Evolutionary conservation across 92 coral and sea anemone species (phyloP).

Genomic region (Zoanthus gigantus): DNA sequence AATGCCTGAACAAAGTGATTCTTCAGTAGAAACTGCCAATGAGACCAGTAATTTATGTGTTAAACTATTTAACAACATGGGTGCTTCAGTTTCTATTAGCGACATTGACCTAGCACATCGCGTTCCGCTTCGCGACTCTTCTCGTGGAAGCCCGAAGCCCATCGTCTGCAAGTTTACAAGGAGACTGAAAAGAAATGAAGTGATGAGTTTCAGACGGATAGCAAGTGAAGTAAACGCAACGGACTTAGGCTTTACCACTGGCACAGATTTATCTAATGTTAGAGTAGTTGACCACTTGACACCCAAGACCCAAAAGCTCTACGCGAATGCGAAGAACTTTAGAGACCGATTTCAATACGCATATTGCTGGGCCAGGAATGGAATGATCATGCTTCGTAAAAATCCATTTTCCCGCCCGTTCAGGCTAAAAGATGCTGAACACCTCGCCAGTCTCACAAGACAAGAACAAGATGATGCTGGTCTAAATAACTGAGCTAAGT

Average conservation of each 20-base stretch:
- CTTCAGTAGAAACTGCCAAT: slow-evolving; percentile 37
- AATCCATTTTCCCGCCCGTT: background rate
- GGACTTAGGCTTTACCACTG: background rate
- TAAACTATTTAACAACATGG: slow-evolving; percentile 45
- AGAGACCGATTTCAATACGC: slow-evolving; percentile 17
- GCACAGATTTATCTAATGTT: background rate
- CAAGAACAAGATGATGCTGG: background rate
- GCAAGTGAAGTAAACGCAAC: background rate
- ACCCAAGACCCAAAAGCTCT: slow-evolving; percentile 10
- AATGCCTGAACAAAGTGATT: slow-evolving; percentile 29
- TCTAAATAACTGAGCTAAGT: background rate
- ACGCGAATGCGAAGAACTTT: slow-evolving; percentile 1
- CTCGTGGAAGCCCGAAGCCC: slow-evolving; percentile 21
- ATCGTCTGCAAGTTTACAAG: slow-evolving; percentile 35
- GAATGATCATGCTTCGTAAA: background rate
- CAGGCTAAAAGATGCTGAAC: background rate
- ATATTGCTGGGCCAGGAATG: background rate
- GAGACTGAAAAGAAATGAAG: slow-evolving; percentile 23
- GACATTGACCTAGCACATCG: background rate
- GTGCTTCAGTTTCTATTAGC: slow-evolving; percentile 35
- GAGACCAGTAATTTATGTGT: slow-evolving; percentile 50
- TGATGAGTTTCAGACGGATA: background rate
- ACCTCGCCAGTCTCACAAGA: background rate
- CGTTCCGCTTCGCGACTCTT: background rate
- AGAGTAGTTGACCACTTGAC: background rate